phyloP scores from a whole-genome alignment of 2,888 invertebrate genomes.

The Ennomos quercinarius region DNA sequence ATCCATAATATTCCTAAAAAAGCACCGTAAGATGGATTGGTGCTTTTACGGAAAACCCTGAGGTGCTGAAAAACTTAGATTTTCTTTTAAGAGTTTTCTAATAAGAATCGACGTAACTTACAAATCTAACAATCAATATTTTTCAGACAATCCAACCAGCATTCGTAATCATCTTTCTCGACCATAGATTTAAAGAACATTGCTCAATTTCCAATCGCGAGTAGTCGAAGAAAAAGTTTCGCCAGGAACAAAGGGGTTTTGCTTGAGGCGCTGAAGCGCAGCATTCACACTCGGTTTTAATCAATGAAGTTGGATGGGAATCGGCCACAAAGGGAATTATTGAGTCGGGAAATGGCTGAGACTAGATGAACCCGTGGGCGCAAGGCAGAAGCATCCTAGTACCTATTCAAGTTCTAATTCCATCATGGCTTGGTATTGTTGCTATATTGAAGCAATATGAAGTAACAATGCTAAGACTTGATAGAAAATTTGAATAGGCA shows the following conservation, averaged over 20 bases:
- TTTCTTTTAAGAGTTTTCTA: no score
- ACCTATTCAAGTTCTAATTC: no score
- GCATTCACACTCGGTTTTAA: conserved; percentile 77
- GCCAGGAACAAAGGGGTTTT: conserved; percentile 58
- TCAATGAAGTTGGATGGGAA: conserved; percentile 77
- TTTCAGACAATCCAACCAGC: conserved; percentile 5
- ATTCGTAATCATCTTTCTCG: conserved; percentile 8
- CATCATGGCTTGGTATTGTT: no score
- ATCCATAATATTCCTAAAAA: no score
- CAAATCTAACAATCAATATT: conserved; percentile 23
- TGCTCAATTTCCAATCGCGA: conserved; percentile 47
- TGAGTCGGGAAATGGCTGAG: conserved; percentile 64
- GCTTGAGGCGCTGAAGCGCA: conserved; percentile 55
- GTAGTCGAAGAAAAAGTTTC: conserved; percentile 60
- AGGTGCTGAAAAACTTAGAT: no score
- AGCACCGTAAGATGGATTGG: no score
- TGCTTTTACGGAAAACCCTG: no score
- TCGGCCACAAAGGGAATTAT: conserved; percentile 78
- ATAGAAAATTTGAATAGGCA: no score
- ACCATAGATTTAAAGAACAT: conserved; percentile 34
- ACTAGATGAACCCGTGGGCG: conserved; percentile 48
- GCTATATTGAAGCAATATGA: no score
- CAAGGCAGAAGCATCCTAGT: conserved; percentile 43
- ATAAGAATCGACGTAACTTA: conserved; percentile 7
- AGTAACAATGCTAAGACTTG: no score